phyloP scores from a whole-genome alignment of 2,888 invertebrate species.

The Automeris io region DNA sequence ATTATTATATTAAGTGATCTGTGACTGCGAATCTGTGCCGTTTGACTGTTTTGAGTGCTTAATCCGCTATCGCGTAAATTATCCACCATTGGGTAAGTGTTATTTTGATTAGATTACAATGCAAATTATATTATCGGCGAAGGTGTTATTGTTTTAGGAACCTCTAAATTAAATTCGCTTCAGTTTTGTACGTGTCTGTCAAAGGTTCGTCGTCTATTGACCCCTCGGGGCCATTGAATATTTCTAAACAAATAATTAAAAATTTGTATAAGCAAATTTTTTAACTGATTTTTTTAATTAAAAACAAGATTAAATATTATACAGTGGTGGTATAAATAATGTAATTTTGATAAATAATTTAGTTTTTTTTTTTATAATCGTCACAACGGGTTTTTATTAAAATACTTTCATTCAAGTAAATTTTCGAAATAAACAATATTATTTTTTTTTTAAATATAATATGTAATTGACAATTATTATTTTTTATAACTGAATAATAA shows the following conservation, averaged over 20 bases:
- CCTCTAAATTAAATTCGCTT: conserved; percentile 35
- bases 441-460: too few species aligned
- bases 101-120: conserved; percentile 72
- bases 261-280: too few species aligned
- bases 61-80: conserved; percentile 66
- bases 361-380: too few species aligned
- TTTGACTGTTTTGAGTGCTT: conserved; percentile 53
- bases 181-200: conserved; percentile 36
- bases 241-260: too few species aligned
- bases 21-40: conserved; percentile 52
- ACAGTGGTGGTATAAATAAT: too few species aligned
- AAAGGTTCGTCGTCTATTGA: conserved; percentile 39
- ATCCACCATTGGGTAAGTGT: conserved; percentile 75
- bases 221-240: conserved; percentile 27
- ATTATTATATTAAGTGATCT: conserved; percentile 41
- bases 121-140: conserved; percentile 69
- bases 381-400: too few species aligned
- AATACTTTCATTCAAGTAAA: too few species aligned
- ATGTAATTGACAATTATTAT: too few species aligned
- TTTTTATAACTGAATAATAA: too few species aligned
- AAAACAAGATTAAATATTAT: too few species aligned
- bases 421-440: too few species aligned
- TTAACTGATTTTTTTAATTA: conserved; percentile 2
- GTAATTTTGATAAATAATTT: too few species aligned
- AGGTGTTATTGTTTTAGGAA: conserved; percentile 44